These are phyloP conservation scores for Syncerus caffer DNA, from an alignment of 2,797 vertebrate genomes.

Conservation along the genomic window DNA sequence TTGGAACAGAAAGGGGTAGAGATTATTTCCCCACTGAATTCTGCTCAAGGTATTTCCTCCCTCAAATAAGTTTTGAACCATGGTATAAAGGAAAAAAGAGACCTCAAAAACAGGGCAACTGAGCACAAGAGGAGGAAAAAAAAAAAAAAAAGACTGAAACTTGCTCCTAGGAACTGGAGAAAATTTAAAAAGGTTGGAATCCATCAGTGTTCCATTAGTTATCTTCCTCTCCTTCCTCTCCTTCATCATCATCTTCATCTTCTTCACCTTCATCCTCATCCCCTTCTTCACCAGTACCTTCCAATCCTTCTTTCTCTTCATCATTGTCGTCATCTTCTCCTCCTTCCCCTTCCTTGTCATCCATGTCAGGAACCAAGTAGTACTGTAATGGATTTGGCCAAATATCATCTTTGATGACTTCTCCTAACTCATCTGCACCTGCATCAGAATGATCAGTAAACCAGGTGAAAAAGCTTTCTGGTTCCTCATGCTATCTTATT, in stretches of 20 bases:
- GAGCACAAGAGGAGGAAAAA: background rate
- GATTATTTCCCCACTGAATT: slow-evolving; percentile 88
- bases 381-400: background rate
- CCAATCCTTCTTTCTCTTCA: slow-evolving; percentile 93
- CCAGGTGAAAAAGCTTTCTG: slow-evolving; percentile 86
- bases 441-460: too few relatives aligned
- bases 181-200: background rate
- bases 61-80: background rate
- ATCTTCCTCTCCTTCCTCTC: too few relatives aligned
- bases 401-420: too few relatives aligned
- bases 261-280: too few relatives aligned
- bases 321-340: slow-evolving; percentile 97
- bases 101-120: background rate
- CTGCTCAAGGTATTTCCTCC: slow-evolving; percentile 81
- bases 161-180: background rate
- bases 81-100: background rate
- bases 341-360: slow-evolving; percentile 97
- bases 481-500: slow-evolving; percentile 99
- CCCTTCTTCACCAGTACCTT: slow-evolving; percentile 98
- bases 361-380: slow-evolving; percentile 62
- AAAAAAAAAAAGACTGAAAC: background rate
- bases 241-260: too few relatives aligned
- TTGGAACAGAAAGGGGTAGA: slow-evolving; percentile 87
- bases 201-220: background rate
- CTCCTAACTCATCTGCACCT: too few relatives aligned